Evolutionary conservation across 2,797 vertebrate genomes (phyloP).

Genomic region (Crax fasciolata): DNA sequence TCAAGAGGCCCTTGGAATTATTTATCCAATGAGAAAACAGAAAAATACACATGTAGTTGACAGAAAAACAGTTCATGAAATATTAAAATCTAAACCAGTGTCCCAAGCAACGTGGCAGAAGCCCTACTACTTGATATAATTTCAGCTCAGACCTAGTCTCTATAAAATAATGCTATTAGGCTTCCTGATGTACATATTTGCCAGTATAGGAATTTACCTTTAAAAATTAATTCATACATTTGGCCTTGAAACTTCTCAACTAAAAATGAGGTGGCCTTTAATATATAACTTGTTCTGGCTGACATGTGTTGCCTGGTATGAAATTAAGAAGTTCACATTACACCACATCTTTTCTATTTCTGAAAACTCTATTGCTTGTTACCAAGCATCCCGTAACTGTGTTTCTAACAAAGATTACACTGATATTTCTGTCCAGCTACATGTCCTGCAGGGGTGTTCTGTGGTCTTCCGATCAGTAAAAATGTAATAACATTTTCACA

Average conservation of each 20-base stretch:
- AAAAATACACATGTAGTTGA: background rate
- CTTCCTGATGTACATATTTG: background rate
- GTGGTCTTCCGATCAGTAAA: constrained; percentile 84
- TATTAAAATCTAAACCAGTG: background rate
- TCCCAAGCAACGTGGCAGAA: background rate
- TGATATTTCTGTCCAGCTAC: constrained; percentile 81
- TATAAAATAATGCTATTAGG: background rate
- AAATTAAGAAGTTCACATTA: constrained; percentile 68
- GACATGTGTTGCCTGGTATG: background rate
- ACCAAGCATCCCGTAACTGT: constrained; percentile 68
- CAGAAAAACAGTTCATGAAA: background rate
- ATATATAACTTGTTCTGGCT: background rate
- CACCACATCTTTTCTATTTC: constrained; percentile 9
- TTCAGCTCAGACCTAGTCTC: background rate
- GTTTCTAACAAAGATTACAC: constrained; percentile 84
- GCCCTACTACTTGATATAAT: background rate
- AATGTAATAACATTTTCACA: constrained; percentile 89
- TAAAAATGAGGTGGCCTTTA: constrained; percentile 34
- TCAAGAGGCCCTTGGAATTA: background rate
- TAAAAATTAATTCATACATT: background rate
- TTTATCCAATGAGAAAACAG: background rate
- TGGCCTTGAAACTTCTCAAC: constrained; percentile 27
- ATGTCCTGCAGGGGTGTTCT: constrained; percentile 83
- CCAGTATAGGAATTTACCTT: background rate
- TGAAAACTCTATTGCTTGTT: constrained; percentile 66